A percentile compares a stretch with the other conserved stretches of the same genome.
phyloP scores from a whole-genome alignment of 2,113 vertebrate genomes.

The Python bivittatus region DNA sequence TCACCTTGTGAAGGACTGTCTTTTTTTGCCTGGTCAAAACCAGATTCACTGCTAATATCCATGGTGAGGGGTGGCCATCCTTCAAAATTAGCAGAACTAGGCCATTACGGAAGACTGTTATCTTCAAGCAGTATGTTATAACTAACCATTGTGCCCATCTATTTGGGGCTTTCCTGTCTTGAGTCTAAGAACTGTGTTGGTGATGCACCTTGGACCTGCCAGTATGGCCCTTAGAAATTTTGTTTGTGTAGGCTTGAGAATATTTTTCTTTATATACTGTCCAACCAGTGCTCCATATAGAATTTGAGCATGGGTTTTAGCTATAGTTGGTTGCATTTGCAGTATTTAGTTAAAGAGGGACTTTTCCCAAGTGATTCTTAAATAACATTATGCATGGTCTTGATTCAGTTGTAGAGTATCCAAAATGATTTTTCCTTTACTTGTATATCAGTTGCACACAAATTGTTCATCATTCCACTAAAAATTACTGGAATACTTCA shows the following conservation, averaged over 20 bases:
- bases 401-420: not conserved
- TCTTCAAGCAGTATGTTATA: not conserved
- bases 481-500: not conserved
- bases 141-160: not conserved
- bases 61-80: not conserved
- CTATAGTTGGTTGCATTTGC: not conserved
- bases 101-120: not conserved
- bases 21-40: not conserved
- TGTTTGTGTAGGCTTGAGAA: too few relatives aligned
- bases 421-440: not conserved
- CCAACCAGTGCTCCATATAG: too few relatives aligned
- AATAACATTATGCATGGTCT: too few relatives aligned
- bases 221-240: not conserved
- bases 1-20: not conserved
- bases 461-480: not conserved
- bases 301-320: too few relatives aligned
- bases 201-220: not conserved
- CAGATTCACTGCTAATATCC: not conserved
- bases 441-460: not conserved
- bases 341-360: too few relatives aligned
- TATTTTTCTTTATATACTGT: too few relatives aligned
- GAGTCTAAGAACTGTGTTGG: not conserved
- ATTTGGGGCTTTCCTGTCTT: not conserved
- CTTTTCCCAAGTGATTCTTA: not conserved
- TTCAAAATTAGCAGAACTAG: not conserved